Conservation (phyloP, 92 coral and sea anemone species). For the Chrysogorgia sp. region DNA sequence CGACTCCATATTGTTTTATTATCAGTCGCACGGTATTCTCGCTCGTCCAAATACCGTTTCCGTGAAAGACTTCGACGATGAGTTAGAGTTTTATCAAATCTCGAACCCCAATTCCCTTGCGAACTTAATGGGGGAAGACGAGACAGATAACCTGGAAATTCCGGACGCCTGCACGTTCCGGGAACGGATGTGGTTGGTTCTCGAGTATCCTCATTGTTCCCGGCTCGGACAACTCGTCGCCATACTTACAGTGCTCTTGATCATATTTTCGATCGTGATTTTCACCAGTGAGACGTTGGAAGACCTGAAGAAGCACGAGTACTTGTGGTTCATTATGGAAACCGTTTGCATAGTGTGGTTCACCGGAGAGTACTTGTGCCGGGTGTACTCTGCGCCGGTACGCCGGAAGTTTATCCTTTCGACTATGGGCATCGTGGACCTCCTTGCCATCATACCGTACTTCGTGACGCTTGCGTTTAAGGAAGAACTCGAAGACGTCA, state of each 20-base stretch:
- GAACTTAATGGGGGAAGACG: constrained; percentile 3
- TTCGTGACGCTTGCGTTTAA: constrained; percentile 70
- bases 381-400: constrained; percentile 70
- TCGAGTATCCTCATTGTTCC: constrained; percentile 85
- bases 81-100: constrained; percentile 72
- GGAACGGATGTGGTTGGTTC: constrained; percentile 72
- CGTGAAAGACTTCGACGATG: constrained; percentile 69
- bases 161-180: constrained; percentile 61
- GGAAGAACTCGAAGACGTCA: constrained; percentile 62
- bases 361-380: constrained; percentile 70
- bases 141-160: constrained; percentile 10
- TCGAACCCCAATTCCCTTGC: constrained; percentile 18
- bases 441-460: constrained; percentile 79
- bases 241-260: constrained; percentile 72
- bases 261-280: constrained; percentile 69
- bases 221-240: constrained; percentile 64
- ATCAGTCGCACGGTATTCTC: constrained; percentile 88
- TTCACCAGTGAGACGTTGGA: constrained; percentile 85
- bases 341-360: constrained; percentile 79
- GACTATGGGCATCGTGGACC: constrained; percentile 79
- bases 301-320: constrained; percentile 46
- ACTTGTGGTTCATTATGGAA: constrained; percentile 81
- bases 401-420: constrained; percentile 64
- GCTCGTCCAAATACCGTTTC: constrained; percentile 78
- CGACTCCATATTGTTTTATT: constrained; percentile 86